Evolutionary conservation across 2,113 vertebrate genomes (phyloP).

Genomic region (Sterrhoptilus dennistouni): DNA sequence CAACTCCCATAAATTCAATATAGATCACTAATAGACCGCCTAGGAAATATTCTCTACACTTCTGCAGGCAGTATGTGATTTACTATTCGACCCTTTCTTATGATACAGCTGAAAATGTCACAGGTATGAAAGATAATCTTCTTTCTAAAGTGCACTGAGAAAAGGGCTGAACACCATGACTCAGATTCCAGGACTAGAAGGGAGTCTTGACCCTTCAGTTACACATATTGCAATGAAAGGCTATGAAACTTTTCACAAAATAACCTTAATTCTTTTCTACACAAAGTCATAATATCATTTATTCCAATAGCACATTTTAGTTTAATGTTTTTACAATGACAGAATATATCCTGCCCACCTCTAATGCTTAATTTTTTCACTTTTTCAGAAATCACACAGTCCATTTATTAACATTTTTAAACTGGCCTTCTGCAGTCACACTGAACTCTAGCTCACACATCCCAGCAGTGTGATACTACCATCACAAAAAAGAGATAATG

Average conservation of each 20-base stretch:
- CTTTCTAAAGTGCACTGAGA: background rate
- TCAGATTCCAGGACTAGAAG: background rate
- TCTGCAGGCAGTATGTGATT: background rate
- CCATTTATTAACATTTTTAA: background rate
- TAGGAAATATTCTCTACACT: background rate
- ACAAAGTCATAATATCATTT: background rate
- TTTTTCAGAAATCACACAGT: background rate
- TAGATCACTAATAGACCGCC: background rate
- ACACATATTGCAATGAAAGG: background rate
- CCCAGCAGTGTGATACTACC: background rate
- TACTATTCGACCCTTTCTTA: background rate
- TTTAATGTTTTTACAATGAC: background rate
- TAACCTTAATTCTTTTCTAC: background rate
- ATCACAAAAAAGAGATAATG: background rate
- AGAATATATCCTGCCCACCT: background rate
- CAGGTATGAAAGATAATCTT: background rate
- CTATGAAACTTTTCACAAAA: background rate
- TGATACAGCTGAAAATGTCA: background rate
- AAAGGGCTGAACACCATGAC: background rate
- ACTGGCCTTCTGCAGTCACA: background rate
- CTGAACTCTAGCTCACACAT: background rate
- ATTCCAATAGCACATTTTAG: background rate
- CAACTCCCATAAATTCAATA: background rate
- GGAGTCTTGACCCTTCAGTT: background rate
- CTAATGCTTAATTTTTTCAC: background rate